Conservation (phyloP, 1,140 invertebrate genomes). For the Danaus plexippus region DNA sequence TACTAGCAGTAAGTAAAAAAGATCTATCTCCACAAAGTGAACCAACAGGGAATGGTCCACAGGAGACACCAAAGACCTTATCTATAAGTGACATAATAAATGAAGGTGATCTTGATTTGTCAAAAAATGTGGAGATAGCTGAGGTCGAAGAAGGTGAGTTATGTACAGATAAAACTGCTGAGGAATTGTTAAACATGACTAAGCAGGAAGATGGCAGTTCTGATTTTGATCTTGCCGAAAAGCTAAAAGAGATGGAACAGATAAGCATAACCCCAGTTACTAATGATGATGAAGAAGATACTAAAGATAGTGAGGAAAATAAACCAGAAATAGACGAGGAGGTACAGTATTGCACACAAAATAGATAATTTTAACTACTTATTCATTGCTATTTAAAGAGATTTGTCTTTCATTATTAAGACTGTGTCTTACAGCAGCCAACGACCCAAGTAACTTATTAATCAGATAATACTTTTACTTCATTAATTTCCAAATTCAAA, state of each 20-base stretch:
- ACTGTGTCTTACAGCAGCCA: too few relatives aligned
- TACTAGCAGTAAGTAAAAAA: conserved; percentile 15
- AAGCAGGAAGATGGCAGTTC: conserved; percentile 53
- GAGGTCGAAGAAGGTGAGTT: conserved; percentile 64
- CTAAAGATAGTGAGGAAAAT: conserved; percentile 31
- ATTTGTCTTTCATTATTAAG: not conserved
- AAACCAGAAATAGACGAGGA: conserved; percentile 40
- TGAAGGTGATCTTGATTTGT: conserved; percentile 62
- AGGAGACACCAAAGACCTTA: conserved; percentile 52
- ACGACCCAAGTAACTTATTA: too few relatives aligned
- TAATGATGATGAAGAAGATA: conserved; percentile 31
- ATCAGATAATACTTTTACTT: too few relatives aligned
- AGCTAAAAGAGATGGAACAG: conserved; percentile 74
- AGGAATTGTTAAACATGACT: conserved; percentile 51
- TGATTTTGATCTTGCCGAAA: conserved; percentile 71
- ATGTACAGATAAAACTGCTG: conserved; percentile 55
- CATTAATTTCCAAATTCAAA: too few relatives aligned
- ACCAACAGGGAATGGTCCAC: conserved; percentile 16
- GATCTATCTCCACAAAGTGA: conserved; percentile 16
- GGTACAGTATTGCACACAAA: conserved; percentile 18
- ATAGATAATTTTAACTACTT: too few relatives aligned
- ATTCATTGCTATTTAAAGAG: conserved; percentile 2
- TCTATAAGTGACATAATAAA: conserved; percentile 68
- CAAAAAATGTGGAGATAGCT: conserved; percentile 67
- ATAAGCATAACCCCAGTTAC: conserved; percentile 64